Evolutionary conservation across 2,797 vertebrate species (phyloP), one percentile per base, ranked within the genome.

Genomic region (Rhyacichthys aspro): DNA sequence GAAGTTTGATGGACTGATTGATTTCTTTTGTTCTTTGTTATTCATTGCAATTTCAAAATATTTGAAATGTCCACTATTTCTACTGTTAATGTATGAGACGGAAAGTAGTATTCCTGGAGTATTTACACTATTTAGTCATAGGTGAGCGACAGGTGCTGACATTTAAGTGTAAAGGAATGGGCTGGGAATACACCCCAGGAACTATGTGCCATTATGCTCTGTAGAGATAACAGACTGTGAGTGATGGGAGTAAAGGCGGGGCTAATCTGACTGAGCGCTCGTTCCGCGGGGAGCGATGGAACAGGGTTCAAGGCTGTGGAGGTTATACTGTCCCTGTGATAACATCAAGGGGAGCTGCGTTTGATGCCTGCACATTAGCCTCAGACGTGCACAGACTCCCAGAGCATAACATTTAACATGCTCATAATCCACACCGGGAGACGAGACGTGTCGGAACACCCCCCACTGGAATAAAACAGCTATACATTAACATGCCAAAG

Each of bases 261-360:
- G 56, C 49, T 72, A 37, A 76, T 78, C 53, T 39, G 58, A 56
- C 61, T 36, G 55, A 50, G 70, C 6, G 16, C 8, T 43, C 9
- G 33, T 43, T 42, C 56, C 38, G 7, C 9, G 7, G 55, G 54
- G 65, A 61, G 18, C 49, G 33, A 52, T 45, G 56, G 67, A 67
- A 41, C 55, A 32, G 53, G 54, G 63, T 61, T 63, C 53, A 71
- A 63, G 70, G 76, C 67, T 61, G 28, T 59, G 14, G 63, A 74
- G 76, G 76, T 72, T 44, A 62, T 10, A 32, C 50, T 63, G 58
- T 52, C 58, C 52, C 46, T 32, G 45, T 63, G 76, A 78, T 76
- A 72, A 63, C 74, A 76, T 67, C 63, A 37, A 44, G 67, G 58
- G 28, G 48, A 53, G 59, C 60, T 56, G 14, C 1, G 11, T 45